These are phyloP conservation scores for Norana najaformis DNA, from an alignment of 2,888 invertebrate species.

Conservation along the genomic window DNA sequence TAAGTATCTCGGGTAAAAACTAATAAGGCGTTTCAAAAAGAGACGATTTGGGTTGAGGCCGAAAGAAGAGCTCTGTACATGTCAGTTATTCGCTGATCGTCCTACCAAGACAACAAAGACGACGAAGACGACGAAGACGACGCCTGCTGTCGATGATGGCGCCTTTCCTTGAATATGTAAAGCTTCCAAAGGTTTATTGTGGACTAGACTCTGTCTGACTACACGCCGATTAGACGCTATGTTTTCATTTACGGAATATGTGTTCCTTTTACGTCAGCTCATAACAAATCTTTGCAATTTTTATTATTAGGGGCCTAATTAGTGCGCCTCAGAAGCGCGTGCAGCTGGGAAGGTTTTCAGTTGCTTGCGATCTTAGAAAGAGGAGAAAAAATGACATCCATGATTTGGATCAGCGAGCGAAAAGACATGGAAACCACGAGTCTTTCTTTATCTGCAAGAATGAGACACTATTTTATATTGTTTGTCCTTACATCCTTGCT, in stretches of 20 bases:
- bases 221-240: background rate
- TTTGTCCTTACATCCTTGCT: too few relatives aligned
- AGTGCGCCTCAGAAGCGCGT: background rate
- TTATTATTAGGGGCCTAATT: background rate
- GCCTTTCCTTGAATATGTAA: background rate
- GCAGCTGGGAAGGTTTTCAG: background rate
- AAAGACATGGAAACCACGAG: background rate
- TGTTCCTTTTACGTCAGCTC: background rate
- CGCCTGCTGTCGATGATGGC: background rate
- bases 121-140: background rate
- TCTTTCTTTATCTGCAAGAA: too few relatives aligned
- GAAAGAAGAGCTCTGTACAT: too few relatives aligned
- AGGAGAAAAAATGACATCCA: background rate
- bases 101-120: background rate
- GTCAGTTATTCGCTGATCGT: too few relatives aligned
- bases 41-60: too few relatives aligned
- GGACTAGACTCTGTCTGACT: background rate
- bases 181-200: background rate
- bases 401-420: background rate
- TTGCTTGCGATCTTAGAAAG: background rate
- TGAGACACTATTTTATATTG: too few relatives aligned
- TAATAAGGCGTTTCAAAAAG: too few relatives aligned
- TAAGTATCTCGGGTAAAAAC: too few relatives aligned
- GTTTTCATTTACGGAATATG: background rate
- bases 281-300: background rate